A percentile compares a stretch with the other conserved stretches of the same genome.
Conservation (phyloP, 2,113 vertebrate genomes). For the Trematocara unimaculatum region DNA sequence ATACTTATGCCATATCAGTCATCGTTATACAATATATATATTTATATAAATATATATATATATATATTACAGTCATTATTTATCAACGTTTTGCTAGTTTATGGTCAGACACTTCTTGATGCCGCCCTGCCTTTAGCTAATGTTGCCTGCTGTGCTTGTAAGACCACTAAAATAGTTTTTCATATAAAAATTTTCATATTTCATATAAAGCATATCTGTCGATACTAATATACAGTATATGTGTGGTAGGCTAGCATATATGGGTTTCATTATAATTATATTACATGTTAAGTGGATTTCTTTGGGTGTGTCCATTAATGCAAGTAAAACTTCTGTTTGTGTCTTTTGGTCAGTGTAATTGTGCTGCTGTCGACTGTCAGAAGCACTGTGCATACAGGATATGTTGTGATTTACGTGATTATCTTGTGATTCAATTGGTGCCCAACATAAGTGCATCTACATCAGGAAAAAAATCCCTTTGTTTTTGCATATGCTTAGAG, state of each 20-base stretch:
- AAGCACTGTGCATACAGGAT: not conserved
- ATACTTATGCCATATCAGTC: not conserved
- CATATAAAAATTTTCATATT: not conserved
- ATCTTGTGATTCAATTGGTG: not conserved
- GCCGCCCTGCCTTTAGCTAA: not conserved
- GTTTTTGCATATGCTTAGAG: not conserved
- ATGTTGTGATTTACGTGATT: not conserved
- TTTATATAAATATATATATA: accelerated
- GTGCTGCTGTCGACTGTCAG: not conserved
- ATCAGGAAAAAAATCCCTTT: not conserved
- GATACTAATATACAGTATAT: not conserved
- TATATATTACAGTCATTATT: not conserved
- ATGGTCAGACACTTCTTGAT: not conserved
- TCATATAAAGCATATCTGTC: not conserved
- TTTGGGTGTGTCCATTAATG: not conserved
- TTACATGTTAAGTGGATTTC: not conserved
- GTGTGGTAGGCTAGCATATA: not conserved
- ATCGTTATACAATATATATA: not conserved
- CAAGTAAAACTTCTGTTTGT: not conserved
- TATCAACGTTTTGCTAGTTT: accelerated
- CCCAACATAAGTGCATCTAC: not conserved
- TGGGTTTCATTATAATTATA: not conserved
- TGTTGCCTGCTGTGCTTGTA: not conserved
- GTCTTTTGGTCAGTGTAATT: not conserved
- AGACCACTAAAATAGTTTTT: not conserved